Evolutionary conservation across 2,888 invertebrate genomes (phyloP).

Genomic region (Ellobium chinense): DNA sequence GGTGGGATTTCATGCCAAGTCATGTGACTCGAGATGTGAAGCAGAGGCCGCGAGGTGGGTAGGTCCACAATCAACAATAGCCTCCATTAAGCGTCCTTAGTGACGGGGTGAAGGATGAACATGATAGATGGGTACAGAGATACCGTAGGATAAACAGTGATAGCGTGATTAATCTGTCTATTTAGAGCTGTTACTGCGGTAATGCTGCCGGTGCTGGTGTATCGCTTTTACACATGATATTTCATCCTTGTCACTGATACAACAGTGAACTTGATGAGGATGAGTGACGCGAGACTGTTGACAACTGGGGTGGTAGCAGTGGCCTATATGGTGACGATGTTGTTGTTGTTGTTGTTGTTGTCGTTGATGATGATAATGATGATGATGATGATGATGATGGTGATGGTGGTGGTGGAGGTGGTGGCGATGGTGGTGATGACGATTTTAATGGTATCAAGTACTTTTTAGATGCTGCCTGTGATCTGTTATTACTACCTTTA

Average conservation of each 20-base stretch:
- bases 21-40: background rate
- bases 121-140: constrained; percentile 9
- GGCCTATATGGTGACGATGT: no score
- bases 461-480: no score
- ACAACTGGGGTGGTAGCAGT: no score
- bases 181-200: background rate
- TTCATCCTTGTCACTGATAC: no score
- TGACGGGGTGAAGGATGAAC: background rate
- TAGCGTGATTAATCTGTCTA: background rate
- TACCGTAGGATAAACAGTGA: background rate
- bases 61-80: background rate
- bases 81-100: constrained; percentile 16
- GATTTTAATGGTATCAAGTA: no score
- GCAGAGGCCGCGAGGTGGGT: background rate
- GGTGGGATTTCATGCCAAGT: background rate
- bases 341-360: background rate
- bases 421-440: background rate
- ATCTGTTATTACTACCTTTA: constrained; percentile 1
- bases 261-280: no score
- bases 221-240: background rate
- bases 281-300: no score
- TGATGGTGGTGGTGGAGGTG: background rate
- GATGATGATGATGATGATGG: background rate
- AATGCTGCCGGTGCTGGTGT: background rate
- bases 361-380: background rate